Conservation (phyloP, 2,113 vertebrate genomes). For the Oenanthe melanoleuca region DNA sequence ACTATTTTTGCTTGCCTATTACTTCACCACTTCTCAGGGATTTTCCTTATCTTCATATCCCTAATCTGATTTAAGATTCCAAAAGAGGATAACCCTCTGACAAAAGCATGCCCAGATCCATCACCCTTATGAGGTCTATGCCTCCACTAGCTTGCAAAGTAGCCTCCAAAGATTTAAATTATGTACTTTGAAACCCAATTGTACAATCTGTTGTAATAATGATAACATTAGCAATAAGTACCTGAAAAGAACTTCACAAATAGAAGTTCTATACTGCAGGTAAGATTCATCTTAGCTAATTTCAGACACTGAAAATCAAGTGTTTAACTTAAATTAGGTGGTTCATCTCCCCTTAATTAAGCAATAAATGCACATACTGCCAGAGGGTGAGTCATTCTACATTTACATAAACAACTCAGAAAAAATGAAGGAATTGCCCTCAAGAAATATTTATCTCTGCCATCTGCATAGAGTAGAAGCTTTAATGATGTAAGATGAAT, state of each 20-base stretch:
- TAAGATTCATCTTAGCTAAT: neutral
- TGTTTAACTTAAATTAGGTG: neutral
- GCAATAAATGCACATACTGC: neutral
- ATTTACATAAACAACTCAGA: neutral
- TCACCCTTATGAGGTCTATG: neutral
- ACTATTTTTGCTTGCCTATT: neutral
- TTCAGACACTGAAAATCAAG: neutral
- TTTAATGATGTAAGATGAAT: neutral
- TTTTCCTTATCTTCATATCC: slow-evolving; percentile 29
- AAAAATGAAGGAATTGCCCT: neutral
- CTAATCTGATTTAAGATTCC: slow-evolving; percentile 33
- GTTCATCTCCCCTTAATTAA: neutral
- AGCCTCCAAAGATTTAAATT: slow-evolving; percentile 29
- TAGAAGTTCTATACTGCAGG: neutral
- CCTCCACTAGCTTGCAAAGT: neutral
- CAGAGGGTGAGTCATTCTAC: neutral
- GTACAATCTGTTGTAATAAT: neutral
- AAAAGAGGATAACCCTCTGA: neutral
- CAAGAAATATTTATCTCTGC: neutral
- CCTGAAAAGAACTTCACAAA: neutral
- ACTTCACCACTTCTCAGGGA: neutral
- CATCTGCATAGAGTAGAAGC: neutral
- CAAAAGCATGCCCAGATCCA: neutral
- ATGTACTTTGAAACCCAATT: neutral
- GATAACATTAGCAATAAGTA: neutral